Evolutionary conservation across 2,113 vertebrate species (phyloP).

Genomic region (Heloderma charlesbogerti): DNA sequence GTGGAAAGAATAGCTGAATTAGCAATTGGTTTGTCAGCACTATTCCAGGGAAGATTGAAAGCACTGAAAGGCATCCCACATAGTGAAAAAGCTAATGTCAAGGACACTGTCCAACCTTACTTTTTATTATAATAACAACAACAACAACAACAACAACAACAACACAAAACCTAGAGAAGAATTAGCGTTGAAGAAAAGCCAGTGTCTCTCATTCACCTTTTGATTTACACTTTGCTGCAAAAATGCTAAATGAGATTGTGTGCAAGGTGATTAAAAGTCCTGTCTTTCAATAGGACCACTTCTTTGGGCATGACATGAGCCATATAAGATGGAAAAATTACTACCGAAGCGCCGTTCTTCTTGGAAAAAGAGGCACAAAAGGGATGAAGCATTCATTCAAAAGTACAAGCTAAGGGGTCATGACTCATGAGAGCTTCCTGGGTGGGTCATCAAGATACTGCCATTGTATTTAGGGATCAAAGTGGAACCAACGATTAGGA

Average conservation of each 20-base stretch:
- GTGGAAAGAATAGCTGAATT: conserved; percentile 55
- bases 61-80: conserved; percentile 31
- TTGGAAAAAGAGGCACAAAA: neutral
- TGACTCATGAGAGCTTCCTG: neutral
- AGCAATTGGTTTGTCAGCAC: conserved; percentile 60
- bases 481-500: neutral
- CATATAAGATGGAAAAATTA: neutral
- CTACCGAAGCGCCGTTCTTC: neutral
- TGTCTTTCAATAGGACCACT: neutral
- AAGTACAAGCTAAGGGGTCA: neutral
- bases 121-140: conserved; percentile 24
- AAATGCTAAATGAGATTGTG: conserved; percentile 47
- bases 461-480: neutral
- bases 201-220: conserved; percentile 39
- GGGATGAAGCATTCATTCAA: neutral
- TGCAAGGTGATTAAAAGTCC: conserved; percentile 51
- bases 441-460: conserved; percentile 3
- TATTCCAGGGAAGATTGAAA: conserved; percentile 39
- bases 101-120: conserved; percentile 44
- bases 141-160: too few species aligned
- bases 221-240: conserved; percentile 50
- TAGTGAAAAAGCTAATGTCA: conserved; percentile 51
- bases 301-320: conserved; percentile 14
- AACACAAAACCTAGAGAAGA: conserved; percentile 30
- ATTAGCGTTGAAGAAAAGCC: conserved; percentile 28